A percentile compares a stretch with the other conserved stretches of the same genome.
Conservation (phyloP, 2,113 vertebrate species). For the Artemisiospiza belli region DNA sequence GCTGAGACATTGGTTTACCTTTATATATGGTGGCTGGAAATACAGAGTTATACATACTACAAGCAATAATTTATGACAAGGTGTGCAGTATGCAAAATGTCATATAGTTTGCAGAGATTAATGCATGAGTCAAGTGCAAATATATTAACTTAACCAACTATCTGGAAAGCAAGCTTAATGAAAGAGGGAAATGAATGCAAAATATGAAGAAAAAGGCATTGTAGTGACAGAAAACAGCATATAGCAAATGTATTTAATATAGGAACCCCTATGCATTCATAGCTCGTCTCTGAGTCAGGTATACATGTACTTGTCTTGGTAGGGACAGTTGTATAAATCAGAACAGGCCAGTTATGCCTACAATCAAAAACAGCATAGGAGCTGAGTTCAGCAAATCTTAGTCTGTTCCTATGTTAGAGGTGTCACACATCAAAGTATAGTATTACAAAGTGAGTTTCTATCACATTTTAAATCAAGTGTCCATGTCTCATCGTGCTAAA, state of each 20-base stretch:
- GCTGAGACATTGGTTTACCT: slow-evolving; percentile 1
- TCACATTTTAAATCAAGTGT: neutral
- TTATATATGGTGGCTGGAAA: neutral
- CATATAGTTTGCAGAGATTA: slow-evolving; percentile 42
- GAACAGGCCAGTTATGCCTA: neutral
- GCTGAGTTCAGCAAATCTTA: neutral
- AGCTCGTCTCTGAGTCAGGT: neutral
- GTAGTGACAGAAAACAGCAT: neutral
- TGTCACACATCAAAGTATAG: neutral
- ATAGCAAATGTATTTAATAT: neutral
- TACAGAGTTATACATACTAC: neutral
- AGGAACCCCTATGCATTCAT: neutral
- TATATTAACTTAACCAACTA: slow-evolving; percentile 46
- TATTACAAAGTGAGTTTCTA: neutral
- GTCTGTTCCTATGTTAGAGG: neutral
- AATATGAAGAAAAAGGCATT: neutral
- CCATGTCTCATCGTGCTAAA: neutral
- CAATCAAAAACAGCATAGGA: neutral
- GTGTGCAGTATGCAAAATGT: slow-evolving; percentile 27
- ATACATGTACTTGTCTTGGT: neutral
- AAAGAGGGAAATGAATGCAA: slow-evolving; percentile 17
- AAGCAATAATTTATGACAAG: slow-evolving; percentile 33
- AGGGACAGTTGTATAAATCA: neutral
- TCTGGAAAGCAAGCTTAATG: slow-evolving; percentile 52
- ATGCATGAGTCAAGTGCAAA: slow-evolving; percentile 44